phyloP scores from a whole-genome alignment of 2,888 invertebrate genomes.

The Nezara viridula region DNA sequence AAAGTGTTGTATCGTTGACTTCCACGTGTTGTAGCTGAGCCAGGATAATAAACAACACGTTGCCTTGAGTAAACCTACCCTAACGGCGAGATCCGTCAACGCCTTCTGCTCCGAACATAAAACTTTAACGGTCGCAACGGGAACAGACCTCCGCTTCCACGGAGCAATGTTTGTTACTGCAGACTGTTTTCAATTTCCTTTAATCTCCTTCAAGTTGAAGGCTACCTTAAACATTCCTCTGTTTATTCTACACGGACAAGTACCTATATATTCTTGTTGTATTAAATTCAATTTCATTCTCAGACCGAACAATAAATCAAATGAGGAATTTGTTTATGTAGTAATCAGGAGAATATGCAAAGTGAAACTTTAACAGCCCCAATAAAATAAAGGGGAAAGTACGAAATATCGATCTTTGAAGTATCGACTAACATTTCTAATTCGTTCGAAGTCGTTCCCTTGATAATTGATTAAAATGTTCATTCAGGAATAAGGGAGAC shows the following conservation, averaged over 20 bases:
- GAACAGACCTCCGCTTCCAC: not conserved
- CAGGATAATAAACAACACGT: not conserved
- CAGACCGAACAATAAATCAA: too few species aligned
- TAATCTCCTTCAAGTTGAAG: not conserved
- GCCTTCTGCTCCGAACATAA: not conserved
- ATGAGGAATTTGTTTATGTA: too few species aligned
- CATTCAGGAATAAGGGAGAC: too few species aligned
- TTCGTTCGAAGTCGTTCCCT: too few species aligned
- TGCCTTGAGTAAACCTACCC: not conserved
- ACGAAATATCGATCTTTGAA: too few species aligned
- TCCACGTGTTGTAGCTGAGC: not conserved
- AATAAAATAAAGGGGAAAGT: too few species aligned
- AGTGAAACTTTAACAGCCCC: too few species aligned
- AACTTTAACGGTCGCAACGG: not conserved
- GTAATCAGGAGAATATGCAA: too few species aligned
- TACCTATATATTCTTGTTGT: not conserved
- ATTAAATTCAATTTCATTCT: too few species aligned
- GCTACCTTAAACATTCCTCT: not conserved
- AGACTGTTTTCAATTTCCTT: not conserved
- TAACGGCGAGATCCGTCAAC: not conserved
- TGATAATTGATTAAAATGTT: too few species aligned
- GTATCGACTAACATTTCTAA: too few species aligned
- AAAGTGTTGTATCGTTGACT: not conserved
- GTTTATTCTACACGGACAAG: not conserved
- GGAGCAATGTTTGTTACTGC: not conserved